phyloP scores from a whole-genome alignment of 2,888 invertebrate species.

The Andrena flavipes region DNA sequence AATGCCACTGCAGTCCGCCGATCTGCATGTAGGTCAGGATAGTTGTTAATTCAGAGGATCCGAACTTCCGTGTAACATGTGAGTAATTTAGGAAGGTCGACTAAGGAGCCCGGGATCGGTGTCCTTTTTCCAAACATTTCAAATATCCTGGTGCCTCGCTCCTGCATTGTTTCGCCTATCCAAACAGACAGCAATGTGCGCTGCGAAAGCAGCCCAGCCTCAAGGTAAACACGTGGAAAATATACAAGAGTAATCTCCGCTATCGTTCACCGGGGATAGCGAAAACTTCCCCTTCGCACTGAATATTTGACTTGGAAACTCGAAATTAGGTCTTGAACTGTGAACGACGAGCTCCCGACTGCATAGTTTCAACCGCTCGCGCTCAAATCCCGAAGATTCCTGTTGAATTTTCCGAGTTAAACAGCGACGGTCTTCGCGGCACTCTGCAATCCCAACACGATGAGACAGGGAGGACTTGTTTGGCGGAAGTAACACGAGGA shows the following conservation, averaged over 20 bases:
- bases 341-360: slow-evolving; percentile 17
- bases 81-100: not conserved
- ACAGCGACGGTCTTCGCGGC: not conserved
- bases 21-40: slow-evolving; percentile 14
- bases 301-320: slow-evolving; percentile 34
- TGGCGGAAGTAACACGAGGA: slow-evolving; percentile 16
- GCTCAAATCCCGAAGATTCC: slow-evolving; percentile 25
- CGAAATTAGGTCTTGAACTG: not conserved
- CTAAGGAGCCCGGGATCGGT: not conserved
- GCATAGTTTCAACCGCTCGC: slow-evolving; percentile 10
- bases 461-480: not conserved
- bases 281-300: slow-evolving; percentile 15
- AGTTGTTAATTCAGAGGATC: not conserved
- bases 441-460: not conserved
- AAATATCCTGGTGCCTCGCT: slow-evolving; percentile 9
- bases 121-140: slow-evolving; percentile 22
- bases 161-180: slow-evolving; percentile 15
- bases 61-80: not conserved
- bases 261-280: not conserved
- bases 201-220: not conserved
- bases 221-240: not conserved
- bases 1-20: slow-evolving; percentile 16
- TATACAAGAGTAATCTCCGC: not conserved
- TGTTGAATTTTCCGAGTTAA: slow-evolving; percentile 20
- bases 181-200: slow-evolving; percentile 12